Percentiles rank a stretch among this genome's conserved stretches.
phyloP scores from a whole-genome alignment of 2,888 invertebrate species.

The Oscheius sp. region DNA sequence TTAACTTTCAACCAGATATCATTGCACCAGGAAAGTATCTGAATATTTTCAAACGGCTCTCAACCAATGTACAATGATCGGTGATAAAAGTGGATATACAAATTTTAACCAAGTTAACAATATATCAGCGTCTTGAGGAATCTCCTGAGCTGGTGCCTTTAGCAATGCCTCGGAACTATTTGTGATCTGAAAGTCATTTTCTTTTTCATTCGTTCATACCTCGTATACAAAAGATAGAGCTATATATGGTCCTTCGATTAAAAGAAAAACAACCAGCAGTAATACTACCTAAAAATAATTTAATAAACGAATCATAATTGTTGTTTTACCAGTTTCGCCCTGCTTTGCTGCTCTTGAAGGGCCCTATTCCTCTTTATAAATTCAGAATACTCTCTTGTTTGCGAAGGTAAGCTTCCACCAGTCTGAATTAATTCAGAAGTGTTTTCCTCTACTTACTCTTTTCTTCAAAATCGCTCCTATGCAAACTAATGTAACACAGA shows the following conservation, averaged over 20 bases:
- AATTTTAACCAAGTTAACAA: constrained; percentile 63
- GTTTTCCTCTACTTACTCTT: too few species aligned
- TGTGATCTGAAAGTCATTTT: constrained; percentile 32
- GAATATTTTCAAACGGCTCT: constrained; percentile 10
- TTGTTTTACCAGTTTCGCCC: constrained; percentile 37
- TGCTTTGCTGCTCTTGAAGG: constrained; percentile 1
- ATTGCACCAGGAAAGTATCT: constrained; percentile 61
- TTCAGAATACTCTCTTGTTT: constrained; percentile 51
- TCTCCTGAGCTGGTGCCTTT: constrained; percentile 32
- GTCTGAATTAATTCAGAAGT: too few species aligned
- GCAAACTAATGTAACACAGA: constrained; percentile 57
- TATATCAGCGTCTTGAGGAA: constrained; percentile 63
- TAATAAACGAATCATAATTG: too few species aligned
- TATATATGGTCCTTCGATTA: constrained; percentile 65
- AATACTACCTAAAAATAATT: too few species aligned
- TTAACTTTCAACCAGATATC: constrained; percentile 65
- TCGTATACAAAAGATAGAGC: constrained; percentile 60
- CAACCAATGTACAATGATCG: constrained; percentile 59
- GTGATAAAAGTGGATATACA: constrained; percentile 64
- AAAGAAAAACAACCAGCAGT: constrained; percentile 46
- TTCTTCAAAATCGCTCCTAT: constrained; percentile 54
- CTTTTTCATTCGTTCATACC: constrained; percentile 26
- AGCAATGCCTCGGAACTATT: constrained; percentile 46
- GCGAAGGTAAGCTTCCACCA: constrained; percentile 42
- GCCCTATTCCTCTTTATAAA: constrained; percentile 49